Conservation (phyloP, 2,797 vertebrate species). For the Fratercula arctica region DNA sequence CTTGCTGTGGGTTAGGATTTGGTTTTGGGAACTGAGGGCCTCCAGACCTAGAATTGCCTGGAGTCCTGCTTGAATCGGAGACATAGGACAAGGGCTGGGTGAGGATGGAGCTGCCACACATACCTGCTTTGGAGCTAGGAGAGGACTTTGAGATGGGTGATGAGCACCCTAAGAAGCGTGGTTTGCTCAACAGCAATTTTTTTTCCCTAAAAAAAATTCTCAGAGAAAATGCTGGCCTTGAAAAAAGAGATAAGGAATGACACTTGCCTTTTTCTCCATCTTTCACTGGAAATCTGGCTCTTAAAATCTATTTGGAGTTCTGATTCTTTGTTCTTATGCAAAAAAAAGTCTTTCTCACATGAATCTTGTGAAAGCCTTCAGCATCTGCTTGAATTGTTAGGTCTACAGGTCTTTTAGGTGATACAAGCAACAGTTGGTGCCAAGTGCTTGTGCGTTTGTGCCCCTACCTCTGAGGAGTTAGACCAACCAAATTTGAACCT, state of each 20-base stretch:
- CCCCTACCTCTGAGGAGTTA: background rate
- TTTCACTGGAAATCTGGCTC: background rate
- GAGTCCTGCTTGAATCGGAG: background rate
- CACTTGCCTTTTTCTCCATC: background rate
- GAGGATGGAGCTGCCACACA: background rate
- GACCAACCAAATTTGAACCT: conserved; percentile 25
- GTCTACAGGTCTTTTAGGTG: conserved; percentile 3
- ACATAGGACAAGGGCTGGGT: background rate
- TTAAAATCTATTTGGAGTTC: background rate
- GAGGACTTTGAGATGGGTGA: background rate
- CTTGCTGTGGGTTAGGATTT: background rate
- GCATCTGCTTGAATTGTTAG: background rate
- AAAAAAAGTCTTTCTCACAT: background rate
- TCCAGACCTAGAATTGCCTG: background rate
- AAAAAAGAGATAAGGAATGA: background rate
- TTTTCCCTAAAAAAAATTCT: background rate
- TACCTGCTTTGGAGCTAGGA: background rate
- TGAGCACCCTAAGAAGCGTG: background rate
- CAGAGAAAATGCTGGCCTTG: background rate
- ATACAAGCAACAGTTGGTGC: background rate
- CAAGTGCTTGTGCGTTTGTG: conserved; percentile 6
- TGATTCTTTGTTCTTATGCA: background rate
- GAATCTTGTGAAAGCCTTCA: background rate
- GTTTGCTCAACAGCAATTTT: background rate
- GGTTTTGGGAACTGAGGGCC: background rate